Conservation (phyloP, 2,888 invertebrate species). For the Drosophila maculinotata region DNA sequence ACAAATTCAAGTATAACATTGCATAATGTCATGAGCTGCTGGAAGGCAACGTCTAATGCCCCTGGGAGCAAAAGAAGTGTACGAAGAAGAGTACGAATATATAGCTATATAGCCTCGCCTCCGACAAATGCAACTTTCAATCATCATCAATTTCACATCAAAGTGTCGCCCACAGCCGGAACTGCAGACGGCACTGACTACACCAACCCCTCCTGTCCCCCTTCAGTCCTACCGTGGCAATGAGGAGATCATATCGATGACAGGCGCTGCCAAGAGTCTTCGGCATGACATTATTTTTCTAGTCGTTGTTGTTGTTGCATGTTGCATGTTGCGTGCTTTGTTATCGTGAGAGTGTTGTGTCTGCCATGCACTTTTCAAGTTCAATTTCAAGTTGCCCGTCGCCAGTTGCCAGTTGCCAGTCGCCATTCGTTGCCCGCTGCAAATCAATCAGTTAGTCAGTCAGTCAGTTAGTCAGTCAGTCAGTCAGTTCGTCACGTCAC, state of each 20-base stretch:
- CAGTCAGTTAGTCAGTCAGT: conserved; percentile 15
- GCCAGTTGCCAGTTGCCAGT: conserved; percentile 7
- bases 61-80: no score
- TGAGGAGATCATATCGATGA: conserved; percentile 77
- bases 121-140: conserved; percentile 78
- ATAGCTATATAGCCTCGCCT: no score
- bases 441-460: conserved; percentile 69
- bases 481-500: conserved; percentile 23
- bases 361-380: conserved; percentile 73
- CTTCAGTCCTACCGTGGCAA: conserved; percentile 45
- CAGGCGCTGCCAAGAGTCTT: conserved; percentile 46
- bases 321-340: conserved; percentile 15
- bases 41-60: conserved; percentile 14
- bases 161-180: conserved; percentile 81
- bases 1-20: conserved; percentile 37
- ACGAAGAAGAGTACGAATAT: neutral
- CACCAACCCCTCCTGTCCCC: neutral
- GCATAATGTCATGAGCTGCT: conserved; percentile 46
- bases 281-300: conserved; percentile 61
- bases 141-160: conserved; percentile 85
- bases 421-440: conserved; percentile 43
- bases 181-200: conserved; percentile 47
- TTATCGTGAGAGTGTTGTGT: conserved; percentile 38
- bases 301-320: conserved; percentile 28
- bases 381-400: conserved; percentile 58